These are phyloP conservation scores for Acleris literana DNA, from an alignment of 2,888 invertebrate species.

Conservation along the genomic window DNA sequence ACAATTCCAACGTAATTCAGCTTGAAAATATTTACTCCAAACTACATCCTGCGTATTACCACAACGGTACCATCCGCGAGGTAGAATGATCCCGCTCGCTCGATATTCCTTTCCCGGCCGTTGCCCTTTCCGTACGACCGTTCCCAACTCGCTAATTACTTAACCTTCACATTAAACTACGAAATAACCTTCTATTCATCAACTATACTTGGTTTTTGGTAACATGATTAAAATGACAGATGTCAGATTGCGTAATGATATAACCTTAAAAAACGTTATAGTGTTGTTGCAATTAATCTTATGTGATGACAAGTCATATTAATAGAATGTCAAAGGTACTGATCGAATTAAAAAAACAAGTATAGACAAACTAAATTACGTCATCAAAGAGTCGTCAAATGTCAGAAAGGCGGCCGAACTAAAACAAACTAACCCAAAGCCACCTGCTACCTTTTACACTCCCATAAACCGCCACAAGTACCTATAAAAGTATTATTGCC, in stretches of 20 bases:
- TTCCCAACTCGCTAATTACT: conserved; percentile 13
- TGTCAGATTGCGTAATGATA: no score
- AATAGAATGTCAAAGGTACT: no score
- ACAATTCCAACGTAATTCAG: no score
- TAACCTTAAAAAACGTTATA: no score
- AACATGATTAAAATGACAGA: no score
- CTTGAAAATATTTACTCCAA: no score
- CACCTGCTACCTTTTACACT: conserved; percentile 76
- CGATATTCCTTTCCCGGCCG: conserved; percentile 28
- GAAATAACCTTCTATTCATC: background rate
- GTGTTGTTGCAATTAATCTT: no score
- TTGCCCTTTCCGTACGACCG: conserved; percentile 14
- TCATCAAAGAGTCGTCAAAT: conserved; percentile 49
- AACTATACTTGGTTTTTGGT: background rate
- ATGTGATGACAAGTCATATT: no score
- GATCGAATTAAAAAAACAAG: no score
- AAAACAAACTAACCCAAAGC: conserved; percentile 71
- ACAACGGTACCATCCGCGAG: background rate
- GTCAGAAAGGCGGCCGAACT: conserved; percentile 65
- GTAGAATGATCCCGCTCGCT: conserved; percentile 10
- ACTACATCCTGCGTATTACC: background rate
- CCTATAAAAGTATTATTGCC: conserved; percentile 82
- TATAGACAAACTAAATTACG: conserved; percentile 5
- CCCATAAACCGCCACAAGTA: conserved; percentile 77
- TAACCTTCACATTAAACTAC: background rate